These are phyloP conservation scores for Eutolmus rufibarbis DNA, from an alignment of 2,888 invertebrate species.

Conservation along the genomic window DNA sequence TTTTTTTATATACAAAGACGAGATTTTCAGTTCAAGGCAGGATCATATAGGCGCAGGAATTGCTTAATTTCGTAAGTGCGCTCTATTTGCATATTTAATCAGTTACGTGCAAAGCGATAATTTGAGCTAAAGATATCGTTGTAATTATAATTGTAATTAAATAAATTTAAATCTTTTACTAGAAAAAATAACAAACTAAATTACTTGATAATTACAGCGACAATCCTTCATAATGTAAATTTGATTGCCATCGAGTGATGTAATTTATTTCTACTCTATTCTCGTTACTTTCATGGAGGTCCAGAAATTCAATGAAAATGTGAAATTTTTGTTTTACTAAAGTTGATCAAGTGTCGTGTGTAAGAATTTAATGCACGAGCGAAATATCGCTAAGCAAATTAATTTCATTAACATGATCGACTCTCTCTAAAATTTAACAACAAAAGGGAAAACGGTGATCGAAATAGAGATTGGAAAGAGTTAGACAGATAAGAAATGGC, in stretches of 20 bases:
- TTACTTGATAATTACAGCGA: neutral
- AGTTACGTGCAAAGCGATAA: neutral
- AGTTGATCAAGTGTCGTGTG: neutral
- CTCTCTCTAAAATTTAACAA: neutral
- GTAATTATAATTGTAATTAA: neutral
- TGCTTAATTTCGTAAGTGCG: no score
- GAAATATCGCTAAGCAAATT: neutral
- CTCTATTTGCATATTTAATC: neutral
- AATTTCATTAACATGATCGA: neutral
- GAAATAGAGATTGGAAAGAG: neutral
- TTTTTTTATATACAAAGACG: neutral
- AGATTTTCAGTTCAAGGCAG: neutral
- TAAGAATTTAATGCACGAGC: neutral
- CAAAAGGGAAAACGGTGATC: neutral
- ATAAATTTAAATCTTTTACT: neutral
- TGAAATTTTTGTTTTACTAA: neutral
- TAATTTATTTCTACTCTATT: neutral
- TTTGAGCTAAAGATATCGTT: neutral
- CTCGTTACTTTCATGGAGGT: neutral
- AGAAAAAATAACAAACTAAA: neutral
- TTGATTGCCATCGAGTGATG: neutral
- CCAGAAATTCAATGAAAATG: neutral
- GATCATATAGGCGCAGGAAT: no score
- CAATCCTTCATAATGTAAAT: neutral
- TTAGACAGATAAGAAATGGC: neutral